phyloP scores from a whole-genome alignment of 2,888 invertebrate species.

The Xestia ashworthii region DNA sequence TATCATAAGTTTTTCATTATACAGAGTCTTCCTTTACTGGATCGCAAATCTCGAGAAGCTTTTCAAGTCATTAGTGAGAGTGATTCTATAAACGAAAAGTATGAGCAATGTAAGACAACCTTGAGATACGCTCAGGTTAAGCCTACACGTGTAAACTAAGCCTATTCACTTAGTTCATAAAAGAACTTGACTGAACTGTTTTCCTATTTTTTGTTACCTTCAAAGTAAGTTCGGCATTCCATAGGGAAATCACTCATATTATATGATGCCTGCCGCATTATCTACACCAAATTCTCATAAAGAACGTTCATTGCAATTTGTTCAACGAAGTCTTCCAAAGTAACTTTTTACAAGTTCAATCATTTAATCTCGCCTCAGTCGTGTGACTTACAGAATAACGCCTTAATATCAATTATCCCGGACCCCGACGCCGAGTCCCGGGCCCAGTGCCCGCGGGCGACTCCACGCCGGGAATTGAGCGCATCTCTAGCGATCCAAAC shows the following conservation, averaged over 20 bases:
- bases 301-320: not conserved
- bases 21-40: not conserved
- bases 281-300: not conserved
- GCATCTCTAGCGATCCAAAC: slow-evolving; percentile 16
- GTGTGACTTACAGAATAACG: slow-evolving; percentile 42
- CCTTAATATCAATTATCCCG: slow-evolving; percentile 44
- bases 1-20: not conserved
- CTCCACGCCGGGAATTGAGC: slow-evolving; percentile 10
- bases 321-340: not conserved
- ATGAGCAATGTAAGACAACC: not conserved
- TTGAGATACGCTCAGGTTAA: slow-evolving; percentile 1
- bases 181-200: not conserved
- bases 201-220: no score
- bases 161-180: not conserved
- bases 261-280: not conserved
- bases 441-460: slow-evolving; percentile 13
- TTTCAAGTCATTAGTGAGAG: not conserved
- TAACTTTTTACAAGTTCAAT: slow-evolving; percentile 35
- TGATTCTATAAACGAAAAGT: not conserved
- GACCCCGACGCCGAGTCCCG: not conserved
- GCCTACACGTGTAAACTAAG: slow-evolving; percentile 4
- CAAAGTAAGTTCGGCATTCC: not conserved
- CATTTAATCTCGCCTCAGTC: slow-evolving; percentile 27
- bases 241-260: not conserved
- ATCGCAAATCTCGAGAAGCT: not conserved